Evolutionary conservation across 2,113 vertebrate genomes (phyloP), one percentile per base, ranked within the genome.

Genomic region (Fulica atra): DNA sequence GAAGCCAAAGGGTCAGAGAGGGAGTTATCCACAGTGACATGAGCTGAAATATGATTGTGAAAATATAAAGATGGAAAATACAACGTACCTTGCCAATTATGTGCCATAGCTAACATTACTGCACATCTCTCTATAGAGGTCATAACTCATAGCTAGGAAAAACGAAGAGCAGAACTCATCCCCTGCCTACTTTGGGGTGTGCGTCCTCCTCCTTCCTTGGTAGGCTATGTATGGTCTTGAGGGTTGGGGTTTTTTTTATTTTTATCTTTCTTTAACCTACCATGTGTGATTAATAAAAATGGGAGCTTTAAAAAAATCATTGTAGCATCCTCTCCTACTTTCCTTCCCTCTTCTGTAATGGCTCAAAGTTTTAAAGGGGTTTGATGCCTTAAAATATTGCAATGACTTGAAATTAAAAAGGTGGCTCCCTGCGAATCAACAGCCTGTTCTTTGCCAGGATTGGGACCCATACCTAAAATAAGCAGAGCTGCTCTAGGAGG

Each of bases 61-160:
- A 98, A 98, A 97, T 63, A 97, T n/a, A 95, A 97, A 97, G 96
- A 97, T 94, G 97, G 97, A 98, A 98, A 98, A 97, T 87, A 87
- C 92, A 78, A 84, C 5, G 4, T 59, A 61, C 85, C 64, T 92
- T 96, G 97, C 97, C 97, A 98, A 96, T 95, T 97, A 94, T 56
- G 35, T 84, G 96, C 94, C 92, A 87, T 21, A 84, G 91, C 53
- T 85, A 79, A 74, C 82, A 86, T 95, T 97, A 72, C 42, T 70
- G 88, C 94, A 53, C 66, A 59, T 89, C 36, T 87, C 91, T 85
- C 95, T 79, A 48, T 72, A 88, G 91, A 89, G 92, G 69, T 74
- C 87, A 70, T 95, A 97, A 94, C 51, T 96, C 93, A 96, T 20
- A 83, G 71, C 66, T 60, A 51, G 44, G 51, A 89, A 88, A 90